Evolutionary conservation across 2,888 invertebrate species (phyloP).

Genomic region (Synergus japonicus): DNA sequence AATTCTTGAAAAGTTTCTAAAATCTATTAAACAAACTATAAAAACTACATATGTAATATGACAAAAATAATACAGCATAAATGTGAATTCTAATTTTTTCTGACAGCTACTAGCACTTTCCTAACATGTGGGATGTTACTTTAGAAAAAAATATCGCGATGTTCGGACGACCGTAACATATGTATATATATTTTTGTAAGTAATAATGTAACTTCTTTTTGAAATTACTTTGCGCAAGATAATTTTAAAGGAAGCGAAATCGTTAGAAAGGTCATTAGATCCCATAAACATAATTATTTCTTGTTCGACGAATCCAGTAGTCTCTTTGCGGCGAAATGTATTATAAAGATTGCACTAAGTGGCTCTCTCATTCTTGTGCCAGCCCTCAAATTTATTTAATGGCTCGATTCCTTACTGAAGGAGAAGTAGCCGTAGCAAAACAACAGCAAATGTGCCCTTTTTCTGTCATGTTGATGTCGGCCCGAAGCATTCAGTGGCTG

Average conservation of each 20-base stretch:
- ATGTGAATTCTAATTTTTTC: no score
- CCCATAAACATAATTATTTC: slow-evolving; percentile 44
- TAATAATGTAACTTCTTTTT: background rate
- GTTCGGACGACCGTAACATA: no score
- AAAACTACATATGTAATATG: no score
- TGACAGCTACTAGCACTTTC: no score
- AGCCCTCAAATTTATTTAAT: slow-evolving; percentile 50
- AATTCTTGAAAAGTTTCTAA: no score
- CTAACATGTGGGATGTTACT: no score
- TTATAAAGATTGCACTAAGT: slow-evolving; percentile 48
- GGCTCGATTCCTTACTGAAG: slow-evolving; percentile 38
- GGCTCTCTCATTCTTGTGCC: slow-evolving; percentile 47
- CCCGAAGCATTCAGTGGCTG: slow-evolving; percentile 31
- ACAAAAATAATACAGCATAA: no score
- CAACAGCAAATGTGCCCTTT: slow-evolving; percentile 27
- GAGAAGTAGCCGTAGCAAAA: slow-evolving; percentile 33
- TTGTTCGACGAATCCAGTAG: slow-evolving; percentile 41
- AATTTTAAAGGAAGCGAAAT: background rate
- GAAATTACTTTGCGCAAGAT: background rate
- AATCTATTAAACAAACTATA: no score
- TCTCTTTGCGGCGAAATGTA: slow-evolving; percentile 46
- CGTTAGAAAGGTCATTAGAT: slow-evolving; percentile 12
- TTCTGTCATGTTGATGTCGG: slow-evolving; percentile 25
- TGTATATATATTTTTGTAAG: no score
- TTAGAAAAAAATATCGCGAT: no score